A percentile compares a stretch with the other conserved stretches of the same genome.
Conservation (phyloP, 2,113 vertebrate species). For the Zosterops borbonicus region DNA sequence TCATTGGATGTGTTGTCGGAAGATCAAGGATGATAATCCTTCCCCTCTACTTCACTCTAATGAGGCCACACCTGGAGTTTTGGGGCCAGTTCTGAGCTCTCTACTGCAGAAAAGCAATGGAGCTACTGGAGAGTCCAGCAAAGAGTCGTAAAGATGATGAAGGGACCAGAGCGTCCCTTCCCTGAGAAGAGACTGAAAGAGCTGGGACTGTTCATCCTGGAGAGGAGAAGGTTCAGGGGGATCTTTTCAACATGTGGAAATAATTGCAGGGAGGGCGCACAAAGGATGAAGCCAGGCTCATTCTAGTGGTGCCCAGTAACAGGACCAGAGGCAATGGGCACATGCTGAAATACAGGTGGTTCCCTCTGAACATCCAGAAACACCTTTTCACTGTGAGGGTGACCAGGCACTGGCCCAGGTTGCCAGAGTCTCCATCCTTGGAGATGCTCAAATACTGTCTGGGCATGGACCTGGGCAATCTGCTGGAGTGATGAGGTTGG, state of each 20-base stretch:
- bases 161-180: neutral
- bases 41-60: neutral
- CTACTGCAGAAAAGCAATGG: neutral
- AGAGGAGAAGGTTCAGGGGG: neutral
- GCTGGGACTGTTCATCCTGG: neutral
- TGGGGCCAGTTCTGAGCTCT: neutral
- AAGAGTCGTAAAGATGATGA: neutral
- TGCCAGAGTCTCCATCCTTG: neutral
- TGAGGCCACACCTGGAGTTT: neutral
- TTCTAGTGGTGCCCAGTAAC: neutral
- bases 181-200: neutral
- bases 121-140: neutral
- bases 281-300: neutral
- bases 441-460: neutral
- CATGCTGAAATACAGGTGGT: accelerated
- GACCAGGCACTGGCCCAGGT: neutral
- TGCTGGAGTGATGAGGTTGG: neutral
- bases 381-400: neutral
- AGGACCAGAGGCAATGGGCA: too few species aligned
- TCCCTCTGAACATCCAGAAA: neutral
- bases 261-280: accelerated
- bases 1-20: neutral
- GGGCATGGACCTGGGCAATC: neutral
- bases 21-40: neutral
- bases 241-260: neutral